These are phyloP conservation scores for Zosterops borbonicus DNA, from an alignment of 2,113 vertebrate species.

Conservation along the genomic window DNA sequence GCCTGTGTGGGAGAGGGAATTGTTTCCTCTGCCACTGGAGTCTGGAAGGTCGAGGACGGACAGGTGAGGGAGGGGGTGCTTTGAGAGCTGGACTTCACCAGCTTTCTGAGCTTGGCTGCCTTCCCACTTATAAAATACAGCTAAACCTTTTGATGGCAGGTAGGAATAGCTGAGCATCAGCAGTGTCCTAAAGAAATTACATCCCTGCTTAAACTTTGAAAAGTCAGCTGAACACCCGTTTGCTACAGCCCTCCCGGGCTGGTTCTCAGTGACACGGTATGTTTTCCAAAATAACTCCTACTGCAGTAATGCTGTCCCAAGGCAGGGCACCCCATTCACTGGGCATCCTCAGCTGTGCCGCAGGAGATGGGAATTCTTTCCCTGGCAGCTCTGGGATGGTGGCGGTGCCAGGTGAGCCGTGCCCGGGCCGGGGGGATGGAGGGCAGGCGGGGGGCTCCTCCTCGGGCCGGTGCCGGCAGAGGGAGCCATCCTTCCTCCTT, in stretches of 20 bases:
- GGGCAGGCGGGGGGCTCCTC: neutral
- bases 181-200: neutral
- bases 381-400: rapidly evolving
- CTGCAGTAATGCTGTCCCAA: rapidly evolving
- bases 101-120: neutral
- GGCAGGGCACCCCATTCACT: rapidly evolving
- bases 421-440: neutral
- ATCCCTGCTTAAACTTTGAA: neutral
- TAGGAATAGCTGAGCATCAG: conserved; percentile 29
- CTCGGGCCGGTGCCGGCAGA: conserved; percentile 39
- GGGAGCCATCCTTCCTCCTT: conserved; percentile 53
- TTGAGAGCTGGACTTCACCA: neutral
- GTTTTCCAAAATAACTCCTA: neutral
- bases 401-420: neutral
- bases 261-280: rapidly evolving
- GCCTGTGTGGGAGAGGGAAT: neutral
- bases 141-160: conserved; percentile 4
- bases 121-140: neutral
- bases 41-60: neutral
- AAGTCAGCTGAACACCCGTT: neutral
- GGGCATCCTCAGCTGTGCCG: neutral
- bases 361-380: rapidly evolving
- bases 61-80: neutral
- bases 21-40: neutral
- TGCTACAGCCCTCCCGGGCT: neutral